phyloP scores from a whole-genome alignment of 2,888 invertebrate species.

The Stegana nigrithorax region DNA sequence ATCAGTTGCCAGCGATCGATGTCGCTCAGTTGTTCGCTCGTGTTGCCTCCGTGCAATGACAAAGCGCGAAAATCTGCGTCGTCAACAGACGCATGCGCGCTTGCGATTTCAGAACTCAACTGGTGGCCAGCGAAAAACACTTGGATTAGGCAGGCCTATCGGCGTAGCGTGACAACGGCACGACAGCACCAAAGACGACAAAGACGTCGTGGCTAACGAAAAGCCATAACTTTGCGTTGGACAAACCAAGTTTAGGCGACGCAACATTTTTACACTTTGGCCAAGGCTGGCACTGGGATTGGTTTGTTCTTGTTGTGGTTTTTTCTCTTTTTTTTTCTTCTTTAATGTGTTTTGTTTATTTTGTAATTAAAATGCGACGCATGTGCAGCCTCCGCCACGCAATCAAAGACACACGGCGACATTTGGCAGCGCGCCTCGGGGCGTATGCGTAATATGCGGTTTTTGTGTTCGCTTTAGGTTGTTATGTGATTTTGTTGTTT shows the following conservation, averaged over 20 bases:
- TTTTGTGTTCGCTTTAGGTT: neutral
- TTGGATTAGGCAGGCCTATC: too few species aligned
- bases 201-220: neutral
- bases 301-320: neutral
- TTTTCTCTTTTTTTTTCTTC: neutral
- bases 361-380: slow-evolving; percentile 26
- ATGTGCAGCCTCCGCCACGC: slow-evolving; percentile 18
- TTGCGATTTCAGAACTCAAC: slow-evolving; percentile 28
- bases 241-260: slow-evolving; percentile 30
- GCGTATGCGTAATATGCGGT: slow-evolving; percentile 53
- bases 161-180: neutral
- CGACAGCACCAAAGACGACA: slow-evolving; percentile 7
- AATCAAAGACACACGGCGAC: neutral
- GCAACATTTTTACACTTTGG: slow-evolving; percentile 10
- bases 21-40: too few species aligned
- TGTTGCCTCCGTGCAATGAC: slow-evolving; percentile 36
- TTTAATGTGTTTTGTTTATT: neutral
- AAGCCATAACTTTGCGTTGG: neutral
- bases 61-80: slow-evolving; percentile 54
- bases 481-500: neutral
- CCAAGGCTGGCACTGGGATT: neutral
- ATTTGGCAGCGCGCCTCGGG: slow-evolving; percentile 34
- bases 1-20: slow-evolving; percentile 11
- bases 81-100: slow-evolving; percentile 34
- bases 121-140: slow-evolving; percentile 22